Evolutionary conservation across 2,113 vertebrate species (phyloP).

Genomic region (Toxostoma redivivum): DNA sequence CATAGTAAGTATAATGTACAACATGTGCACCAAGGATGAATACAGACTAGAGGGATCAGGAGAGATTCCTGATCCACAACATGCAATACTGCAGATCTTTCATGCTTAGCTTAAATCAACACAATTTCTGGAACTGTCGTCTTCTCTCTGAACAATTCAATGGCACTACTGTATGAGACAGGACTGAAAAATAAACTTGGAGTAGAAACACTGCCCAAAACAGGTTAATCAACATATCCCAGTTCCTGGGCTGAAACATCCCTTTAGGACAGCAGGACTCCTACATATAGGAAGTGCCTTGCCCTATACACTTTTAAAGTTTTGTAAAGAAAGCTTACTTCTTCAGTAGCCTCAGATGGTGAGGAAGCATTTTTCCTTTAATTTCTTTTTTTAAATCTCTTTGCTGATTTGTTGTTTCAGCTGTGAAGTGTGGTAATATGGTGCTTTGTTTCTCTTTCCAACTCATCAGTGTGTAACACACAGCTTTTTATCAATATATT

Average conservation of each 20-base stretch:
- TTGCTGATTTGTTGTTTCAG: background rate
- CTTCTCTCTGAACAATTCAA: background rate
- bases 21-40: background rate
- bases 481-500: background rate
- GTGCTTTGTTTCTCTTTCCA: background rate
- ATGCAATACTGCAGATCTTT: background rate
- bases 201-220: background rate
- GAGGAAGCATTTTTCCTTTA: background rate
- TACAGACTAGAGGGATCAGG: background rate
- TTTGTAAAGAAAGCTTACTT: background rate
- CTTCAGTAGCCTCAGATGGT: background rate
- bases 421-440: background rate
- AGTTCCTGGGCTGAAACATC: background rate
- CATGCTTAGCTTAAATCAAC: background rate
- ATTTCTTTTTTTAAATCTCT: background rate
- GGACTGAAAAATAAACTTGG: background rate
- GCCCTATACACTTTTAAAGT: background rate
- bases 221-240: accelerated
- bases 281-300: background rate
- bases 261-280: background rate
- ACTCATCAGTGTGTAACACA: background rate
- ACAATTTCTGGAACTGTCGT: background rate
- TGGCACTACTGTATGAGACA: background rate
- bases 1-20: background rate
- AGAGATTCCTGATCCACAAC: background rate